A percentile compares a stretch with the other conserved stretches of the same genome.
These are phyloP conservation scores for Hybognathus amarus DNA, from an alignment of 2,797 vertebrate species.

Conservation along the genomic window DNA sequence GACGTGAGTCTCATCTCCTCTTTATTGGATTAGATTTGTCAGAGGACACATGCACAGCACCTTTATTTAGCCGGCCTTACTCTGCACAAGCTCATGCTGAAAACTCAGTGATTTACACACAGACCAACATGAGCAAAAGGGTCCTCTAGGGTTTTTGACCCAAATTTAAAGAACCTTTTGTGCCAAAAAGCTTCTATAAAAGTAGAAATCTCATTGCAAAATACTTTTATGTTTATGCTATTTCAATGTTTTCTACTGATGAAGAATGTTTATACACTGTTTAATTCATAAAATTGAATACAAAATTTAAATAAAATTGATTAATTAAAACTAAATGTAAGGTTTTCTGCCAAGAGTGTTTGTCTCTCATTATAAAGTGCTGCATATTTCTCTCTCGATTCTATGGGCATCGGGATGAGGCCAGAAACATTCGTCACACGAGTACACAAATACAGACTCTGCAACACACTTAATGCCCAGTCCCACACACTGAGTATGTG, in stretches of 20 bases:
- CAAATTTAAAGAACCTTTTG: neutral
- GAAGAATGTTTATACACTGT: neutral
- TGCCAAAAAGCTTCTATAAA: neutral
- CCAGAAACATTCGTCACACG: neutral
- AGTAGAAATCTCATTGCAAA: neutral
- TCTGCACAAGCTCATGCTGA: neutral
- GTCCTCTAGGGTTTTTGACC: neutral
- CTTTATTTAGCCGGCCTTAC: slow-evolving; percentile 15
- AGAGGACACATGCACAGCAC: neutral
- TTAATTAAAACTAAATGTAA: neutral
- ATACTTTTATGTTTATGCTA: neutral
- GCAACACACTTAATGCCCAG: neutral
- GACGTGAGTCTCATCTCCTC: slow-evolving; percentile 13
- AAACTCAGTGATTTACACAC: neutral
- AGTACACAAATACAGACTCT: neutral
- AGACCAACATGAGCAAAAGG: neutral
- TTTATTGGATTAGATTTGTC: slow-evolving; percentile 33
- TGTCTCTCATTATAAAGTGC: neutral
- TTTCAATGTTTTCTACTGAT: neutral
- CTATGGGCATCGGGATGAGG: neutral
- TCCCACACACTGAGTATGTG: neutral
- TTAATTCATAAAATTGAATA: neutral
- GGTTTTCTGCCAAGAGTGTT: neutral
- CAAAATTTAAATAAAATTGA: neutral
- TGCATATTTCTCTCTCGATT: neutral